A percentile compares a stretch with the other conserved stretches of the same genome.
Conservation (phyloP, 2,888 invertebrate genomes). For the Drosophila atroscutellata region DNA sequence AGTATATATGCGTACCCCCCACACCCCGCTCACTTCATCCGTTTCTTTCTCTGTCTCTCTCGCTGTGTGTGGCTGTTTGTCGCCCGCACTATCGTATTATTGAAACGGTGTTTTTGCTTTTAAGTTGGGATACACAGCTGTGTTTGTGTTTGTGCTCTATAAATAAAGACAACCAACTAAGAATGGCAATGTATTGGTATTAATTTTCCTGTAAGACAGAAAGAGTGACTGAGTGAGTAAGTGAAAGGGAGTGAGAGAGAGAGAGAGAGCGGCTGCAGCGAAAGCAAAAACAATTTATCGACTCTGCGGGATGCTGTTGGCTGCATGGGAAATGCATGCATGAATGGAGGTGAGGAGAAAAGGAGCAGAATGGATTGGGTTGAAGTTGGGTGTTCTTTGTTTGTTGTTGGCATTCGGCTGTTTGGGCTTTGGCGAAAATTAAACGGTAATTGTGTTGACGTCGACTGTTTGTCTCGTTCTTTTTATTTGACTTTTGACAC, state of each 20-base stretch:
- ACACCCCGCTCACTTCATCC: background rate
- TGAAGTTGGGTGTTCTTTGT: background rate
- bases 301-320: constrained; percentile 19
- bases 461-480: constrained; percentile 40
- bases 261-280: constrained; percentile 26
- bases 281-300: constrained; percentile 49
- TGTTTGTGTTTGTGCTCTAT: constrained; percentile 76
- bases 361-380: constrained; percentile 11
- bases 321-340: constrained; percentile 4
- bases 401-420: background rate
- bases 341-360: background rate
- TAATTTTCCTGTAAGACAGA: constrained; percentile 44
- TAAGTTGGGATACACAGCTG: constrained; percentile 66
- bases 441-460: constrained; percentile 59
- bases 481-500: constrained; percentile 12
- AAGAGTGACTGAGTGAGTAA: constrained; percentile 5
- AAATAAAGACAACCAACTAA: constrained; percentile 75
- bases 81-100: constrained; percentile 48
- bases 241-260: constrained; percentile 1
- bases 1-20: background rate
- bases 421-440: constrained; percentile 19
- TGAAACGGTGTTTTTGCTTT: constrained; percentile 63
- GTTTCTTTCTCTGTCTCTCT: background rate
- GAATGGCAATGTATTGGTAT: constrained; percentile 69
- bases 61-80: constrained; percentile 1